These are phyloP conservation scores for Cyphomyrus plagiostoma DNA, from an alignment of 2,113 vertebrate genomes.

Conservation along the genomic window DNA sequence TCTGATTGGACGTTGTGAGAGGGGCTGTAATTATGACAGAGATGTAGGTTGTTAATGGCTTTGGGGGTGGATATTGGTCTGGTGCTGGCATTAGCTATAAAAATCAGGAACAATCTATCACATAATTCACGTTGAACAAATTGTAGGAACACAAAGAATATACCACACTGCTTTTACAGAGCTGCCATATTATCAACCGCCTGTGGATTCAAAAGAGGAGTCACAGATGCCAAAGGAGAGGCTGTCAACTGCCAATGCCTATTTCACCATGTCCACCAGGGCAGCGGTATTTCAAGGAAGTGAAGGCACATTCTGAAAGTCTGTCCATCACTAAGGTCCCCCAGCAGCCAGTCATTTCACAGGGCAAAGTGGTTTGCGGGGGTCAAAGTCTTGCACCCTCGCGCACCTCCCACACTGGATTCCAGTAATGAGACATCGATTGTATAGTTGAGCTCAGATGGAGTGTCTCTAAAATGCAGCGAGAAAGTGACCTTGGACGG, in stretches of 20 bases:
- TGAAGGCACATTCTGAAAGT: not conserved
- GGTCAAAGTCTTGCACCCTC: not conserved
- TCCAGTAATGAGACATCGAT: not conserved
- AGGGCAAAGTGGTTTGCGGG: not conserved
- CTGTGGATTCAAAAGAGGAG: not conserved
- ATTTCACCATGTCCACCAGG: not conserved
- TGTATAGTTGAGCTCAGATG: not conserved
- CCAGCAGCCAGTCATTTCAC: not conserved
- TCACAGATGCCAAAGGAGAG: not conserved
- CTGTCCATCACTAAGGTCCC: not conserved
- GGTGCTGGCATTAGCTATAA: not conserved
- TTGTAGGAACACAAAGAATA: not conserved
- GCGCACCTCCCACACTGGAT: not conserved
- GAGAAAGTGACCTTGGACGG: not conserved
- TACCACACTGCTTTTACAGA: not conserved
- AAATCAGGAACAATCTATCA: not conserved
- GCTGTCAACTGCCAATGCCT: not conserved
- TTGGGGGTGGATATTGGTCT: not conserved
- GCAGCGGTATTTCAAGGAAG: not conserved
- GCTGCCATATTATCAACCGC: not conserved
- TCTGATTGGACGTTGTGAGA: not conserved
- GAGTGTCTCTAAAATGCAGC: not conserved
- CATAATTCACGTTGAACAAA: not conserved
- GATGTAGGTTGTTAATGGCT: not conserved
- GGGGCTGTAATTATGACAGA: not conserved